A percentile compares a stretch with the other conserved stretches of the same genome.
Evolutionary conservation across 2,797 vertebrate genomes (phyloP).

Genomic region (Acipenser oxyrinchus): DNA sequence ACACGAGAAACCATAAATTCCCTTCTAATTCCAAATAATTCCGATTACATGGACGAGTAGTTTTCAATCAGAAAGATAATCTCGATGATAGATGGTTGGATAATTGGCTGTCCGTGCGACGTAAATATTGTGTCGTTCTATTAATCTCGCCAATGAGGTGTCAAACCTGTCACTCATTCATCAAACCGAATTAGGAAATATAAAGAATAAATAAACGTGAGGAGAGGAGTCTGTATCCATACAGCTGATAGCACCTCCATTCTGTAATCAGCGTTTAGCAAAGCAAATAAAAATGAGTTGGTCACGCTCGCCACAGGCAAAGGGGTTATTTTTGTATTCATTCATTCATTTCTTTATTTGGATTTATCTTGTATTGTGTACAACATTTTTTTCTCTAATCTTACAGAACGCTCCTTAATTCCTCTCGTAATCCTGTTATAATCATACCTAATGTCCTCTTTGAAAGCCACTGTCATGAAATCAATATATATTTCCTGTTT

Average conservation of each 20-base stretch:
- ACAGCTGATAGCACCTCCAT: constrained; percentile 49
- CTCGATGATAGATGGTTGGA: constrained; percentile 98
- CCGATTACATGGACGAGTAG: constrained; percentile 99
- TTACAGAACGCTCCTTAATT: no score
- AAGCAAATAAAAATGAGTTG: constrained; percentile 63
- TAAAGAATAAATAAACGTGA: constrained; percentile 87
- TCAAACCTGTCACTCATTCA: constrained; percentile 99
- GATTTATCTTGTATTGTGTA: constrained; percentile 12
- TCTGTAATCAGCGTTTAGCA: constrained; percentile 67
- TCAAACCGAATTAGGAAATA: constrained; percentile 97
- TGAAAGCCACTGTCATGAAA: no score
- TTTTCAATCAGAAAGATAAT: constrained; percentile 99
- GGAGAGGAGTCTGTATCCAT: constrained; percentile 41
- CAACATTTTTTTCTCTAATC: no score
- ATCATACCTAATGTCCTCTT: no score
- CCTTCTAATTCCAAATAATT: constrained; percentile 99
- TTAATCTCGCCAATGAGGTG: constrained; percentile 99
- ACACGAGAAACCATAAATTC: constrained; percentile 90
- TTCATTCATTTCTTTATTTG: constrained; percentile 9
- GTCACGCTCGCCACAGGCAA: constrained; percentile 40
- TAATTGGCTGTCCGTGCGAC: constrained; percentile 97
- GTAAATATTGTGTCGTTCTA: constrained; percentile 99
- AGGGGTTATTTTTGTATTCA: constrained; percentile 23
- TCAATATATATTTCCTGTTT: no score
- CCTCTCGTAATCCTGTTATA: no score